A percentile compares a stretch with the other conserved stretches of the same genome.
Evolutionary conservation across 1,140 invertebrate genomes (phyloP).

Genomic region (Drosophila arizonae): DNA sequence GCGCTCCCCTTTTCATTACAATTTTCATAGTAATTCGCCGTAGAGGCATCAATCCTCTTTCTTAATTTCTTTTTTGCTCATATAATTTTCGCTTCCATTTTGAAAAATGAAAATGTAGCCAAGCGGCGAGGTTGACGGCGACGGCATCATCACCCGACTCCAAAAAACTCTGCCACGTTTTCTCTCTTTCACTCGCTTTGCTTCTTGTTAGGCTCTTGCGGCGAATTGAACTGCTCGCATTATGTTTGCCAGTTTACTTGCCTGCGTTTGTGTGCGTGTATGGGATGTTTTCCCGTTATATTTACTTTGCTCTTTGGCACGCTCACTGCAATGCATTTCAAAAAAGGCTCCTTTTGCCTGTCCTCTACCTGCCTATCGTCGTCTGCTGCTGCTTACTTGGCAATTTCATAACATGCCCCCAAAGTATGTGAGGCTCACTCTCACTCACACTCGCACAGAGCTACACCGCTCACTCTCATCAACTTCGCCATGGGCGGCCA

Average conservation of each 20-base stretch:
- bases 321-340: slow-evolving; percentile 63
- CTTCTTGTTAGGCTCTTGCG: slow-evolving; percentile 15
- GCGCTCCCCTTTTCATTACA: slow-evolving; percentile 35
- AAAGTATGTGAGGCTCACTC: slow-evolving; percentile 58
- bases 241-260: slow-evolving; percentile 25
- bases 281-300: slow-evolving; percentile 61
- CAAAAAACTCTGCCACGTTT: slow-evolving; percentile 43
- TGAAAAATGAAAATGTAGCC: slow-evolving; percentile 43
- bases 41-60: not conserved
- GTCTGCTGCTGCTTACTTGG: slow-evolving; percentile 48
- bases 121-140: not conserved
- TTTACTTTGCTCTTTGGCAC: slow-evolving; percentile 61
- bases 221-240: slow-evolving; percentile 42
- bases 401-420: slow-evolving; percentile 74
- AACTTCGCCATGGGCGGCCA: slow-evolving; percentile 67
- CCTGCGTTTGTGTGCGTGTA: slow-evolving; percentile 14
- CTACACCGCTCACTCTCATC: slow-evolving; percentile 45
- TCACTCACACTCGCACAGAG: slow-evolving; percentile 37
- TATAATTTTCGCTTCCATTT: slow-evolving; percentile 36
- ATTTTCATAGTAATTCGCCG: slow-evolving; percentile 33
- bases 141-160: slow-evolving; percentile 23
- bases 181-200: slow-evolving; percentile 27
- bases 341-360: slow-evolving; percentile 57
- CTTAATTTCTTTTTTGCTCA: slow-evolving; percentile 12
- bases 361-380: slow-evolving; percentile 39